These are phyloP conservation scores for Paguma larvata DNA, from an alignment of 2,797 vertebrate species.

Conservation along the genomic window DNA sequence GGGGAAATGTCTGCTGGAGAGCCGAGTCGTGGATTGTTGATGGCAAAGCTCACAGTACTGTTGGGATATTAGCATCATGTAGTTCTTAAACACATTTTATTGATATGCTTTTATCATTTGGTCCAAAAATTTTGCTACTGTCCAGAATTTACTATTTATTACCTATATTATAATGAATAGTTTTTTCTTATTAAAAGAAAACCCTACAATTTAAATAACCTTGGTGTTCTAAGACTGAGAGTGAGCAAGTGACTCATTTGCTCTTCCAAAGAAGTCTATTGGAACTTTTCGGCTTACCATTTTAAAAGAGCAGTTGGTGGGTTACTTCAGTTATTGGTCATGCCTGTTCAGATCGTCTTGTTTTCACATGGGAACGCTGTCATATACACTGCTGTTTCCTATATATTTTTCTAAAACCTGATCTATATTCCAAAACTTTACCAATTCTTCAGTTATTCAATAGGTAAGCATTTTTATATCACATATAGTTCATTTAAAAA, in stretches of 20 bases:
- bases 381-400: background rate
- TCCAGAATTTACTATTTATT: conserved; percentile 39
- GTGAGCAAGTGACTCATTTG: background rate
- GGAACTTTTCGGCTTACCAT: background rate
- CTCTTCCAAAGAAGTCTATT: background rate
- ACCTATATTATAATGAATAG: background rate
- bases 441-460: background rate
- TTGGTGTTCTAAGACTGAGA: background rate
- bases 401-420: conserved; percentile 23
- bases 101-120: background rate
- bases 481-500: background rate
- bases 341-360: background rate
- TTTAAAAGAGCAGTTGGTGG: background rate
- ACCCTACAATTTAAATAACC: background rate
- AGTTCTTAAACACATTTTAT: conserved; percentile 43
- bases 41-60: background rate
- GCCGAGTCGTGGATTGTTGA: background rate
- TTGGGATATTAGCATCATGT: background rate
- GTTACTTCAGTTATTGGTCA: background rate
- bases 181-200: conserved; percentile 15
- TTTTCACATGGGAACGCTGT: background rate
- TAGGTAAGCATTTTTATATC: conserved; percentile 10
- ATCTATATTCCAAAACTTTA: background rate
- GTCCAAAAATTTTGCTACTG: conserved; percentile 29
- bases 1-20: background rate